These are phyloP conservation scores for Psittacus erithacus DNA, from an alignment of 2,113 vertebrate species.

Conservation along the genomic window DNA sequence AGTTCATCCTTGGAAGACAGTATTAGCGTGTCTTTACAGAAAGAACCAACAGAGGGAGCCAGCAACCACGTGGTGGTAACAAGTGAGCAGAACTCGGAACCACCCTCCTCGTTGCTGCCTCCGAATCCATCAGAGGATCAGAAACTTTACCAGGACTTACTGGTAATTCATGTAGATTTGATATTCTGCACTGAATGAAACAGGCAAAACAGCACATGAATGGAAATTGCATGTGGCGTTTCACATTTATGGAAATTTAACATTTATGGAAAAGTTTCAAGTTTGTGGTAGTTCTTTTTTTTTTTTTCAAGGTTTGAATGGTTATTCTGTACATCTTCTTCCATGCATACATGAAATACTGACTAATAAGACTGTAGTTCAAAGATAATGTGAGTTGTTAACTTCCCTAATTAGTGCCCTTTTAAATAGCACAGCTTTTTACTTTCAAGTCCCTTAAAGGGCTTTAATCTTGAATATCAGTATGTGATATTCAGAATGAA, in stretches of 20 bases:
- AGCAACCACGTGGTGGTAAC: slow-evolving; percentile 30
- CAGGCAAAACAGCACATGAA: background rate
- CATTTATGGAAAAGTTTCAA: background rate
- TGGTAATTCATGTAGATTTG: slow-evolving; percentile 71
- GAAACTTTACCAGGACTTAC: slow-evolving; percentile 82
- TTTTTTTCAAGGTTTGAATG: background rate
- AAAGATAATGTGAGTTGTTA: background rate
- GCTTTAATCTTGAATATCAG: background rate
- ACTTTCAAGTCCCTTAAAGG: background rate
- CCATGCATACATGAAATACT: background rate
- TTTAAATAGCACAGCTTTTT: background rate
- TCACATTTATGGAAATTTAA: background rate
- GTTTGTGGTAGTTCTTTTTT: background rate
- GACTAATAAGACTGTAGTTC: background rate
- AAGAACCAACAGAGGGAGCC: slow-evolving; percentile 63
- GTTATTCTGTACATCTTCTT: background rate
- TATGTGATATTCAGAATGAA: background rate
- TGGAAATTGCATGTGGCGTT: accelerated
- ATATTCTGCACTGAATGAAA: background rate
- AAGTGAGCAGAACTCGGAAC: background rate
- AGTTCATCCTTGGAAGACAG: slow-evolving; percentile 71
- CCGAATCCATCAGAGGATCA: slow-evolving; percentile 57
- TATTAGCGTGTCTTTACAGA: slow-evolving; percentile 66
- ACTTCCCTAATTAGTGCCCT: background rate
- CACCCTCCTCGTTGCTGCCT: background rate